Base-by-base conservation (phyloP, 2,888 invertebrate species). In the Cerastoderma edule region DNA sequence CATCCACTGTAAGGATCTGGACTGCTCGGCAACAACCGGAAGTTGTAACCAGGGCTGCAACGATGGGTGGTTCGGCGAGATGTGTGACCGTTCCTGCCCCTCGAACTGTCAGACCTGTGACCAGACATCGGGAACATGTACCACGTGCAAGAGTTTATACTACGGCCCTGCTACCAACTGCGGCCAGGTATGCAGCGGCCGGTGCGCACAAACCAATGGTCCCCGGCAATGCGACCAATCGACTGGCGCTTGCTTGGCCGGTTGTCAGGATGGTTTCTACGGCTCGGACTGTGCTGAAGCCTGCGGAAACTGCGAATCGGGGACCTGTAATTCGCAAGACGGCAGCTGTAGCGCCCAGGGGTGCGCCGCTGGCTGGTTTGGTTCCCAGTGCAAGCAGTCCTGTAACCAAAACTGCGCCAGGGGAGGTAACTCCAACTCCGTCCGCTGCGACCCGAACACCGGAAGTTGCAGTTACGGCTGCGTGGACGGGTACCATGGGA, bases 391-490 rank as follows among this genome's bases (percentile, higher is more conserved):
- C 39, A 67, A 48, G 10, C 16, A 60, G 2, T 2, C 1, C 5
- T 76, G 74, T 30, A 68, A 35, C 22, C 13, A 22, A 22, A 64
- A 53, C n/a, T 76, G 75, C 33, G 48, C 32, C 2, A 19, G 28
- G 22, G 46, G 35, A 10, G 54, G 24, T 0, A 30, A 33, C 22
- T 32, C 32, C 24, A 68, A 60, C 13, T 10, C 32, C 4, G 24
- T 50, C 1, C 35, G 33, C 32, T 79, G 79, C n/a, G 27, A 75
- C 13, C 65, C 67, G 22, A 63, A n/a, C 0, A 28, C 56, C 54
- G 80, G 80, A 4, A 33, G 5, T 4, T 80, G 80, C 32, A 56
- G 27, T 0, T 73, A 53, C 46, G 80, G 76, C 6, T 80, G 80
- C 24, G 39, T 39, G 0, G 48, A 54, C 6, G 80, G 76, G 24